phyloP scores from a whole-genome alignment of 2,797 vertebrate genomes.

The Cossypha caffra region DNA sequence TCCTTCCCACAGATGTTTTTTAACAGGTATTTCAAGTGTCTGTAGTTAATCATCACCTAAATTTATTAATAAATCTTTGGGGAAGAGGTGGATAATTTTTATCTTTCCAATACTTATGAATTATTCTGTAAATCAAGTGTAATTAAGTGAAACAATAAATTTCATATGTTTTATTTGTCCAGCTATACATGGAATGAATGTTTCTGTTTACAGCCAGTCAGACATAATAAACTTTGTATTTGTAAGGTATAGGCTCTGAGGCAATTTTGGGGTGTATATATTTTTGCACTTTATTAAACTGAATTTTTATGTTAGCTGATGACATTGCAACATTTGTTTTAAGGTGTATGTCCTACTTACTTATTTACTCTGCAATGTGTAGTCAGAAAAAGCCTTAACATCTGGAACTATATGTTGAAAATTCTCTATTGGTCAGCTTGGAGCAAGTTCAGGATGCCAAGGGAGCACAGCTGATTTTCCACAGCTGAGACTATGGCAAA shows the following conservation, averaged over 20 bases:
- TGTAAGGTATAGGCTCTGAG: not conserved
- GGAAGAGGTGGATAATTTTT: not conserved
- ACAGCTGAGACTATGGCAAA: not conserved
- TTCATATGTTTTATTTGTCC: not conserved
- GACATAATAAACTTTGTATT: not conserved
- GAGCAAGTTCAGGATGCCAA: not conserved
- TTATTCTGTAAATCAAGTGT: not conserved
- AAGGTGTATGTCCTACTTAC: not conserved
- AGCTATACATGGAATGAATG: not conserved
- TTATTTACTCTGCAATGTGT: not conserved
- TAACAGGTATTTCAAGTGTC: not conserved
- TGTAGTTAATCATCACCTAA: not conserved
- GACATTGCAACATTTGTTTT: not conserved
- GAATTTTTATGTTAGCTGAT: not conserved
- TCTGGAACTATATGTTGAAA: not conserved
- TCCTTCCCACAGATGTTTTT: not conserved
- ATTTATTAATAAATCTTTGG: not conserved
- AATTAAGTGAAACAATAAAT: not conserved
- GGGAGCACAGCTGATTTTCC: not conserved
- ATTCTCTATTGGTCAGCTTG: not conserved
- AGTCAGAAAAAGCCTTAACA: not conserved
- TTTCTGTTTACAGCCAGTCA: not conserved
- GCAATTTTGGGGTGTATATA: not conserved
- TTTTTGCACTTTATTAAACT: not conserved
- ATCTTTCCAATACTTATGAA: not conserved